Evolutionary conservation across 1,140 invertebrate species (phyloP), one percentile per base, ranked within the genome.

Genomic region (Eriosoma lanigerum): DNA sequence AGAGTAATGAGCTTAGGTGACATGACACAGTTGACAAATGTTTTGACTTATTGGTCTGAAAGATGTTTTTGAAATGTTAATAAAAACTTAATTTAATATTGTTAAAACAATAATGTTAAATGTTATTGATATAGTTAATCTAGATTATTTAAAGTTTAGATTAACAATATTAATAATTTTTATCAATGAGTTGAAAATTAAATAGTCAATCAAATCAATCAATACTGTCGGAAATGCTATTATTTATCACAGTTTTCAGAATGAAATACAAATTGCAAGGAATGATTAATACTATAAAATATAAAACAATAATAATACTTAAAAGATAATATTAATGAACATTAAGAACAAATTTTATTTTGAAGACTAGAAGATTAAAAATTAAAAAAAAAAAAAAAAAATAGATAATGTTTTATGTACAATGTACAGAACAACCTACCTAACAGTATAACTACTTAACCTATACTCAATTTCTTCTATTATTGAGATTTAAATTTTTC

Each of bases 301-400:
- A 10, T 1, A 17, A 21, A 66, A 66, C 5, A 24, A 66, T 46
- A 24, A 68, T 26, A 72, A 72, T 72, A 52, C 46, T 50, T 52
- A 52, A 72, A 29, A 29, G 26, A 52, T 29, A 50, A 29, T 52
- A n/a, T 29, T 52, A 68, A 48, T 26, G 21, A 48, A 68, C 9
- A 72, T n/a, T n/a, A 72, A 12, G 19, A 72, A 72, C 17, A 32
- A 72, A 29, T 21, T 66, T 10, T 24, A 52, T 24, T 52, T 29
- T 72, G 48, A 32, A 52, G 68, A 72, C 68, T 72, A 72, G 68
- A 72, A 52, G 21, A 72, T 68, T 26, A 72, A 72, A 72, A 32
- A 72, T 52, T 1, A 54, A 15, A n/a, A 54, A 6, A n/a, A n/a
- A n/a, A n/a, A n/a, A n/a, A n/a, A n/a, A n/a, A n/a, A 70, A 50